Evolutionary conservation across 2,888 invertebrate genomes (phyloP).

Genomic region (Glyphotaelius pellucidus): DNA sequence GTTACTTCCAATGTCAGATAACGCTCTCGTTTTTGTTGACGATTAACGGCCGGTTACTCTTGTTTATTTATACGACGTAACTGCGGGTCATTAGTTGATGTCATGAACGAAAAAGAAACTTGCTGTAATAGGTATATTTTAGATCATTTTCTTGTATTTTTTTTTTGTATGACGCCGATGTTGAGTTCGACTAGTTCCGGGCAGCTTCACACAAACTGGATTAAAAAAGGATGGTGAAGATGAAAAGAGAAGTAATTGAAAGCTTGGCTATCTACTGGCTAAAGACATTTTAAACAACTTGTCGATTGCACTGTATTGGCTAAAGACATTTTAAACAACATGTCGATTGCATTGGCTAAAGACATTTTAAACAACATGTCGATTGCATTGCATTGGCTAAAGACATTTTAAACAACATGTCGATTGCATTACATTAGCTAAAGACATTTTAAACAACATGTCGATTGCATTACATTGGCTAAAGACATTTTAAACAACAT

Average conservation of each 20-base stretch:
- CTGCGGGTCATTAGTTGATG: conserved; percentile 3
- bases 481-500: no score
- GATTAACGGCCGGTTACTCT: not conserved
- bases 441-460: no score
- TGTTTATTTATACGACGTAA: not conserved
- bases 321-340: no score
- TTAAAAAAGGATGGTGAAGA: not conserved
- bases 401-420: no score
- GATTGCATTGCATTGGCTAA: no score
- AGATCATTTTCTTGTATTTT: not conserved
- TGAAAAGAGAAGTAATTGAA: not conserved
- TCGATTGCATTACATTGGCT: no score
- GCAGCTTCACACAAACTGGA: not conserved
- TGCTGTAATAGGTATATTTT: not conserved
- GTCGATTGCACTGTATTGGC: no score
- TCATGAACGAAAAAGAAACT: not conserved
- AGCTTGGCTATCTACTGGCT: not conserved
- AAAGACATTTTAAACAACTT: not conserved
- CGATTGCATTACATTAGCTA: no score
- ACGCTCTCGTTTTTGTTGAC: conserved; percentile 26
- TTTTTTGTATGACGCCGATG: not conserved
- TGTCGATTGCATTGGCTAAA: no score
- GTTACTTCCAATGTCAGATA: not conserved
- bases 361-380: no score
- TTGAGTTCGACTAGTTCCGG: not conserved